A percentile compares a stretch with the other conserved stretches of the same genome.
These are phyloP conservation scores for Procambarus virginalis DNA, from an alignment of 1,140 invertebrate genomes.

Conservation along the genomic window DNA sequence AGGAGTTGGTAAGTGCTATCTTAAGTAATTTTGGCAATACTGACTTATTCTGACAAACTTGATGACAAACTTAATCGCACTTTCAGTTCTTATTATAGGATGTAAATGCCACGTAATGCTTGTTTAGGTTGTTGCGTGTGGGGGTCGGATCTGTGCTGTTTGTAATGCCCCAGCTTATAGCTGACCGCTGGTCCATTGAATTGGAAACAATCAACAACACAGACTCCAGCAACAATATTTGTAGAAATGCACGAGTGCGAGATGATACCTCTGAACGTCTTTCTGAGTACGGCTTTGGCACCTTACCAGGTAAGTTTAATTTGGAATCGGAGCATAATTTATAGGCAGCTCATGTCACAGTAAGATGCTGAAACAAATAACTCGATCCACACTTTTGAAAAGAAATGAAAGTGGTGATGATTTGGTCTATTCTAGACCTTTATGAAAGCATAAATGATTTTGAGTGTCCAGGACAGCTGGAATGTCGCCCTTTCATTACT, in stretches of 20 bases:
- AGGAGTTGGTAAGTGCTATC: constrained; percentile 82
- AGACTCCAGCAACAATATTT: constrained; percentile 57
- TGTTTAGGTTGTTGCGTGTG: constrained; percentile 75
- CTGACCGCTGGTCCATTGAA: constrained; percentile 72
- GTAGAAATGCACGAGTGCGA: constrained; percentile 54
- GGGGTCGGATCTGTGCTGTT: constrained; percentile 77
- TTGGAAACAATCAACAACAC: constrained; percentile 53
- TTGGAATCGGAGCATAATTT: no score
- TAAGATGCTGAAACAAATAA: no score
- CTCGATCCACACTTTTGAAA: no score
- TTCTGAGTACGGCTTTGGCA: constrained; percentile 67
- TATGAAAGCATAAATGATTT: no score
- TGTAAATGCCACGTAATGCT: neutral
- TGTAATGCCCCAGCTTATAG: constrained; percentile 77
- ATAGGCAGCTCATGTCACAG: no score
- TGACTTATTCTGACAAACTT: neutral
- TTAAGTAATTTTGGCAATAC: neutral
- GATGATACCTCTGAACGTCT: constrained; percentile 67
- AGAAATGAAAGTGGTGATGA: no score
- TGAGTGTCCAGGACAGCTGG: no score
- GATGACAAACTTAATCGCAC: neutral
- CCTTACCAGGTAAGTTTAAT: constrained; percentile 42
- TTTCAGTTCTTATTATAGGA: neutral
- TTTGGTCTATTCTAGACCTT: no score
- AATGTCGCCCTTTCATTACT: no score